Evolutionary conservation across 2,888 invertebrate species (phyloP), one percentile per base, ranked within the genome.

Genomic region (Heliconius aoede): DNA sequence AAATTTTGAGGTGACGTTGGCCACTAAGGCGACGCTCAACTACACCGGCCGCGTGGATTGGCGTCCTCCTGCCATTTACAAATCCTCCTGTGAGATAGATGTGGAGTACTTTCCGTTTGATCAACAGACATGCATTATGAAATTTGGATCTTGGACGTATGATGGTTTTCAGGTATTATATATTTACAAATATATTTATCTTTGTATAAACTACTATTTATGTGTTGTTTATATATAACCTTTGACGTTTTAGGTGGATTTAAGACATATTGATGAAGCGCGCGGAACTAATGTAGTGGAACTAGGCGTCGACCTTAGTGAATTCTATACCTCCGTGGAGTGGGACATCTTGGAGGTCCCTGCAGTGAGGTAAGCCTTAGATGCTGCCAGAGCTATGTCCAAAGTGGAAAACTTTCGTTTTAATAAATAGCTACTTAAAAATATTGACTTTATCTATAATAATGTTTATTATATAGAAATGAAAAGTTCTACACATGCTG

Each of bases 301-400:
- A 87, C 96, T 98, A 81, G 99, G 99, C 79, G 99, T 99, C 81
- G 99, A 99, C 93, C 96, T 99, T 83, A 97, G 98, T 82, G 99
- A 99, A 95, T 99, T 99, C 95, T 99, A 99, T 95, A 98, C 98
- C 93, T 98, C 98, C 82, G 99, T 99, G 79, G 99, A 99, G 95
- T 99, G 99, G 99, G 99, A 99, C 94, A 98, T 99, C 87, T 95
- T 99, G 81, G 98, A 98, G 95, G 99, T 99, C 88, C 98, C 98
- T 84, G 98, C 98, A 82, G 97, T 98, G 83, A 96, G 98, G 97
- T 97, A 75, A 69, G 72, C 61, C 28, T 18, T 4, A 60, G 0
- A 3, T n/a, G 13, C 30, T 46, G 28, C 28, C 21, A 46, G 5
- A 8, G 21, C 4, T 32, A n/a, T 26, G 15, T 26, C 1, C 2